Conservation (phyloP, 2,113 vertebrate species). For the Percopsis transmontana region DNA sequence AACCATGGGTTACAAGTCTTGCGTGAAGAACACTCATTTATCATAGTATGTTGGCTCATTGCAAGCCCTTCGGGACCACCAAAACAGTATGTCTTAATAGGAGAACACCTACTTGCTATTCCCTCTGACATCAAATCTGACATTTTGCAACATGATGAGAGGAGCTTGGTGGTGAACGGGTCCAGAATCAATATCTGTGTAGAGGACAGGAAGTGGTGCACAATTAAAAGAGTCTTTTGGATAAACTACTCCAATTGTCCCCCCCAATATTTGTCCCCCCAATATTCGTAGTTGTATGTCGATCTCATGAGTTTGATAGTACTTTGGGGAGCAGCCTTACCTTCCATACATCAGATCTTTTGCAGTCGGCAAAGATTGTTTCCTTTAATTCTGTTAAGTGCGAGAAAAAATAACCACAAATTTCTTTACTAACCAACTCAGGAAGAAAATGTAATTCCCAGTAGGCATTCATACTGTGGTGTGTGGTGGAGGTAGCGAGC, state of each 20-base stretch:
- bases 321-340: slow-evolving; percentile 43
- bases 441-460: neutral
- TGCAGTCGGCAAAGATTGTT: slow-evolving; percentile 76
- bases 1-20: too few species aligned
- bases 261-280: too few species aligned
- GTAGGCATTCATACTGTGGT: too few species aligned
- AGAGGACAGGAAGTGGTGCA: neutral
- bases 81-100: neutral
- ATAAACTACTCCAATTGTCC: neutral
- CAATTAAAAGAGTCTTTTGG: neutral
- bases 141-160: slow-evolving; percentile 96
- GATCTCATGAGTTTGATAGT: too few species aligned
- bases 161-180: slow-evolving; percentile 90
- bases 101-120: slow-evolving; percentile 78
- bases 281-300: too few species aligned
- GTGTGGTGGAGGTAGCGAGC: too few species aligned
- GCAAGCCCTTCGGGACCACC: too few species aligned
- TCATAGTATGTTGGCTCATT: too few species aligned
- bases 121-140: slow-evolving; percentile 89
- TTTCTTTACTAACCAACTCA: neutral
- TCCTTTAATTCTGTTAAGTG: slow-evolving; percentile 72
- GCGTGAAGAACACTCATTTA: too few species aligned
- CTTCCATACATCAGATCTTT: slow-evolving; percentile 79
- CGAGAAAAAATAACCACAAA: slow-evolving; percentile 12
- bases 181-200: slow-evolving; percentile 92